Evolutionary conservation across 1,140 invertebrate genomes (phyloP), one percentile per base, ranked within the genome.

Genomic region (Cotesia chilonis): DNA sequence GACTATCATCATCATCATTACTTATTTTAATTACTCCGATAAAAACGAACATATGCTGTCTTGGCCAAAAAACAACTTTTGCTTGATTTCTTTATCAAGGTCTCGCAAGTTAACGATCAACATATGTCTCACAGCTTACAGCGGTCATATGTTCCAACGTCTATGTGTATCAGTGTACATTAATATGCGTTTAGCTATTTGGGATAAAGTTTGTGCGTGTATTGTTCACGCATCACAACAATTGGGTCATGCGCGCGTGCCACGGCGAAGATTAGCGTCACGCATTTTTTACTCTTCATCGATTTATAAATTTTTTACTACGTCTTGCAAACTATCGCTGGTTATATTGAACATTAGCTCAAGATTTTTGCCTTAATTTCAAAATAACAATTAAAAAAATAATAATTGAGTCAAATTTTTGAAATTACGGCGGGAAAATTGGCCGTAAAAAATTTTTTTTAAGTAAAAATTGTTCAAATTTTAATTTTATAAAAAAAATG

Each of bases 181-280:
- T 4, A 12, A 14, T 63, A 3, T 63, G 10, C 51, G 41, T 37
- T 3, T 17, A 37, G 14, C 38, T 36, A 12, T 17, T 51, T 20
- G 28, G 28, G 28, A 28, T 37, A 28, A 51, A 6, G 9, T 51
- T 63, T 37, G 51, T 65, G 14, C 17, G 52, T 68, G 51, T 28
- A 54, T 68, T 55, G 52, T 68, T 36, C 20, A 55, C 66, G 66
- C 20, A 68, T 55, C 66, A 68, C 17, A 41, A 68, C 51, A 68
- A 68, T 68, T 68, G 28, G 66, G 66, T 68, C 66, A 68, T 68
- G 51, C 66, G 51, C 66, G 66, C 66, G 41, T 55, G 66, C 47
- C 38, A 20, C 47, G 1, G 12, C 1, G 51, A 54, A 55, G 52
- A 68, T 68, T 17, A 55, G 37, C 28, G 51, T 68, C 38, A 20